Evolutionary conservation across 2,797 vertebrate species (phyloP).

Genomic region (Yasuhikotakia modesta): DNA sequence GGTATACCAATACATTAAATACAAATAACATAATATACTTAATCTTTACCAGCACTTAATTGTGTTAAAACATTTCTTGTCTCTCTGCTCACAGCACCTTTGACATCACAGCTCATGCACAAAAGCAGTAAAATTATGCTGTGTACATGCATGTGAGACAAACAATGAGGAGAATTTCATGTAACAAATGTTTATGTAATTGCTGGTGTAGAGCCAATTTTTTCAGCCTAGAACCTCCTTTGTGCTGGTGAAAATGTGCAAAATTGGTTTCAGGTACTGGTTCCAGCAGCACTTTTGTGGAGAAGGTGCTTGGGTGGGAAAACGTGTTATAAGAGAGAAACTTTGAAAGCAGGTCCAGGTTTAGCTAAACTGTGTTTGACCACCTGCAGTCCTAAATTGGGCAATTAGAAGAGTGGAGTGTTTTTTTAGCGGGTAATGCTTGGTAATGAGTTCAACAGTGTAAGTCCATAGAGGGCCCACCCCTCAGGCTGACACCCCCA

Average conservation of each 20-base stretch:
- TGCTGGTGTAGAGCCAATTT: no score
- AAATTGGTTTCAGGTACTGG: not conserved
- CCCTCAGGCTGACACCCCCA: constrained; percentile 47
- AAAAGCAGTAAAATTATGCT: no score
- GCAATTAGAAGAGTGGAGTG: constrained; percentile 72
- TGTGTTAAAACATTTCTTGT: no score
- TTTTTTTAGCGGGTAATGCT: constrained; percentile 74
- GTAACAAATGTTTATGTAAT: no score
- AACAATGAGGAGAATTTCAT: no score
- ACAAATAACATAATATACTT: no score
- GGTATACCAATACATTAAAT: no score
- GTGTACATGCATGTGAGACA: no score
- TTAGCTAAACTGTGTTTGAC: constrained; percentile 48
- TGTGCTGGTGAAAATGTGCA: not conserved
- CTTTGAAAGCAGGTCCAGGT: constrained; percentile 33
- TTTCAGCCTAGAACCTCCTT: no score
- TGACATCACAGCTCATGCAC: no score
- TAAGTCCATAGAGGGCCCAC: constrained; percentile 64
- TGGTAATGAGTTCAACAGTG: constrained; percentile 75
- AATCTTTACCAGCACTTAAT: no score
- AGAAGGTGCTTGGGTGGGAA: not conserved
- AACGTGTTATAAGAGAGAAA: not conserved
- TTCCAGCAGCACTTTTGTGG: not conserved
- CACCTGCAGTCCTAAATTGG: constrained; percentile 74
- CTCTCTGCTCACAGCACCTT: no score